Evolutionary conservation across 2,797 vertebrate genomes (phyloP).

Genomic region (Melopsittacus undulatus): DNA sequence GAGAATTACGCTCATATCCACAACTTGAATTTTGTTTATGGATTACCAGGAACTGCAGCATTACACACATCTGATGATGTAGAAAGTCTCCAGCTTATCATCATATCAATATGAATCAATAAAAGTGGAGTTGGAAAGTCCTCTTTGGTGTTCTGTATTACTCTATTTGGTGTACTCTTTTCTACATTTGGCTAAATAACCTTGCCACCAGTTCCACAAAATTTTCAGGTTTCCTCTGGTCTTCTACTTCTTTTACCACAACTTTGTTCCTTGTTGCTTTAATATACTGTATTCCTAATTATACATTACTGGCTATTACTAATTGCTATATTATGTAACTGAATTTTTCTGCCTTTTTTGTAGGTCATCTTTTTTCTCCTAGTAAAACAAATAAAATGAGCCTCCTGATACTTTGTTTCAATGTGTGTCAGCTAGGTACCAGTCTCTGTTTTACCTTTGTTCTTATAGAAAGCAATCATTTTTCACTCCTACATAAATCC

Average conservation of each 20-base stretch:
- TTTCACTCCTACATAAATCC: background rate
- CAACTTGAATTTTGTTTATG: background rate
- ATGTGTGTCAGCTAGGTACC: background rate
- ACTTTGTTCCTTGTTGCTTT: background rate
- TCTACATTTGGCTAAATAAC: background rate
- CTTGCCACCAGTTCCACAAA: background rate
- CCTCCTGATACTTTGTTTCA: background rate
- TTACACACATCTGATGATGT: background rate
- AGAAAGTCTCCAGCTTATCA: background rate
- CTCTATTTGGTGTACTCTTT: background rate
- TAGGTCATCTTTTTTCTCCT: conserved; percentile 1
- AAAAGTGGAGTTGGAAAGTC: background rate
- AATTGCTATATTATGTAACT: background rate
- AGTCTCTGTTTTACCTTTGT: background rate
- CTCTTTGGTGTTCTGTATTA: background rate
- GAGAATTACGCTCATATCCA: background rate
- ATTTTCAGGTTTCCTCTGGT: background rate
- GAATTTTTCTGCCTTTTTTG: background rate
- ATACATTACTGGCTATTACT: background rate
- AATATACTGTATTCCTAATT: background rate
- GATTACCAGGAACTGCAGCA: background rate
- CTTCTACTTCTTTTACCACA: background rate
- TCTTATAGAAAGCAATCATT: background rate
- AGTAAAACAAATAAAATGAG: background rate
- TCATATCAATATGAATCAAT: background rate